Evolutionary conservation across 2,888 invertebrate genomes (phyloP).

Genomic region (Colletes collaris): DNA sequence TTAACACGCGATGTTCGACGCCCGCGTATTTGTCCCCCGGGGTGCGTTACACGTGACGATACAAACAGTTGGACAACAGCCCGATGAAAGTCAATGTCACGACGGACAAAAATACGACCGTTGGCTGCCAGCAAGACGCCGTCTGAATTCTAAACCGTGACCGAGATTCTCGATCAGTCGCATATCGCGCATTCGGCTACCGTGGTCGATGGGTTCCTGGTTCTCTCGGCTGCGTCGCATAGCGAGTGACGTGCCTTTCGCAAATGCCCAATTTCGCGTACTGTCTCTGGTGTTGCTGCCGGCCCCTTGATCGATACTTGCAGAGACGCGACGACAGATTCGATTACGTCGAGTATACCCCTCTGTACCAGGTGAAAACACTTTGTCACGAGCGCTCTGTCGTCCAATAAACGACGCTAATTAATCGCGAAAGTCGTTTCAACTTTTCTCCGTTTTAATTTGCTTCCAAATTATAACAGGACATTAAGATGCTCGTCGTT

Average conservation of each 20-base stretch:
- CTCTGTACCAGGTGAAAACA: conserved; percentile 74
- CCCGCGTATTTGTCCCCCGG: conserved; percentile 10
- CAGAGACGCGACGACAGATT: conserved; percentile 64
- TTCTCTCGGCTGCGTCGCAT: conserved; percentile 17
- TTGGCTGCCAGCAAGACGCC: conserved; percentile 47
- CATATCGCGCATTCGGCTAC: conserved; percentile 34
- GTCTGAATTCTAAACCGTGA: conserved; percentile 56
- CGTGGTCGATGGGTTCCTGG: conserved; percentile 17
- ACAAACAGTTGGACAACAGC: conserved; percentile 49
- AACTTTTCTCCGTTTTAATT: neutral
- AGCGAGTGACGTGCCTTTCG: conserved; percentile 36
- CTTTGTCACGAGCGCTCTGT: conserved; percentile 12
- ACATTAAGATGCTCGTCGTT: too few species aligned
- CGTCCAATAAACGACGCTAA: conserved; percentile 6
- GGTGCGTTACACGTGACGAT: conserved; percentile 35
- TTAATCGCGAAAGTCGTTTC: conserved; percentile 5
- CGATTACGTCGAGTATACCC: conserved; percentile 77
- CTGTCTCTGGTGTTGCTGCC: conserved; percentile 64
- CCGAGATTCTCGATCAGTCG: conserved; percentile 63
- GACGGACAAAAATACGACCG: conserved; percentile 61
- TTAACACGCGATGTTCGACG: conserved; percentile 5
- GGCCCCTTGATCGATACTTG: conserved; percentile 59
- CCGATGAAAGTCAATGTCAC: conserved; percentile 69
- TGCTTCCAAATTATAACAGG: too few species aligned
- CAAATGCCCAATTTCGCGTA: conserved; percentile 64